Percentiles rank a stretch among this genome's conserved stretches.
These are phyloP conservation scores for Oscheius sp. DNA, from an alignment of 1,140 invertebrate genomes.

Conservation along the genomic window DNA sequence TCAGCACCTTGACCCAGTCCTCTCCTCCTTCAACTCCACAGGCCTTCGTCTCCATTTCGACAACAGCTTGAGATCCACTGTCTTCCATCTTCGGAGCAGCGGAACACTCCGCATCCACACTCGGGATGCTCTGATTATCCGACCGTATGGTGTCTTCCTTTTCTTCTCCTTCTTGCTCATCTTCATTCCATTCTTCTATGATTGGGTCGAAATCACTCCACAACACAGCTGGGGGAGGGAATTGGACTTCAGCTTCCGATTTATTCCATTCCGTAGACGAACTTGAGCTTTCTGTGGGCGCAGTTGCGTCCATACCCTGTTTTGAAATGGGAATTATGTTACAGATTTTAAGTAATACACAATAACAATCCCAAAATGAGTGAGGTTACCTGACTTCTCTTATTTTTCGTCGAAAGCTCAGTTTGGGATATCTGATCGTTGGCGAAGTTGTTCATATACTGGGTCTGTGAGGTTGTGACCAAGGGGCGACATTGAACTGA, in stretches of 20 bases:
- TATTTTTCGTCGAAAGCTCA: not conserved
- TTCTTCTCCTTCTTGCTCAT: not conserved
- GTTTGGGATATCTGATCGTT: not conserved
- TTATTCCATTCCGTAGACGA: not conserved
- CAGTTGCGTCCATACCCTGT: not conserved
- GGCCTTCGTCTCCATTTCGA: not conserved
- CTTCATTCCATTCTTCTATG: not conserved
- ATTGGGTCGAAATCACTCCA: slow-evolving; percentile 3
- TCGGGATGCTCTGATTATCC: too few species aligned
- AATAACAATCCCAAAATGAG: not conserved
- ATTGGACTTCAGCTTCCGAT: not conserved
- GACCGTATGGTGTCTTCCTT: not conserved
- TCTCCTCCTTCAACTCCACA: not conserved
- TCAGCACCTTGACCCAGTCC: not conserved
- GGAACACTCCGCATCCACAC: not conserved
- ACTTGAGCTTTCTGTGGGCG: not conserved
- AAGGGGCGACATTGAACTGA: not conserved
- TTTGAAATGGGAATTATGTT: too few species aligned
- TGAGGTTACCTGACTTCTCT: not conserved
- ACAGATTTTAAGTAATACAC: slow-evolving; percentile 1
- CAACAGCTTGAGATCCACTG: not conserved
- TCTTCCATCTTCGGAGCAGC: not conserved
- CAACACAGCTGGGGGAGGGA: not conserved
- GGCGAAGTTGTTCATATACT: not conserved
- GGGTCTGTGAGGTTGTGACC: not conserved